Percentiles rank a stretch among this genome's conserved stretches.
These are phyloP conservation scores for Centruroides sculpturatus DNA, from an alignment of 1,140 invertebrate species.

Conservation along the genomic window DNA sequence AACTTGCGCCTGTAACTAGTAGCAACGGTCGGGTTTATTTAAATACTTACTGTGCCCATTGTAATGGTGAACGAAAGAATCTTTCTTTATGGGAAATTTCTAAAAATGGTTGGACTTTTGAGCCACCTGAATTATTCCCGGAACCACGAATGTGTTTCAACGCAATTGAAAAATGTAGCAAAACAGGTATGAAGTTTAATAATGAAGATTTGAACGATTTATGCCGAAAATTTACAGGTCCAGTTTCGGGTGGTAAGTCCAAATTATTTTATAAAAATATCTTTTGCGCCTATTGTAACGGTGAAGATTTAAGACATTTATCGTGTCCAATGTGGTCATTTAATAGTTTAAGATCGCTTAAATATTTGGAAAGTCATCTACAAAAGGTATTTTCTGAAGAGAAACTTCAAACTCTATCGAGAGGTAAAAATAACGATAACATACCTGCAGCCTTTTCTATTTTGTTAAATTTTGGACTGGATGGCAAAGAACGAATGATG, in stretches of 20 bases:
- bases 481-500: slow-evolving; percentile 10
- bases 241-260: background rate
- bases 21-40: background rate
- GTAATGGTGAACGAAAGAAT: background rate
- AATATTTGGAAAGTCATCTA: background rate
- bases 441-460: slow-evolving; percentile 17
- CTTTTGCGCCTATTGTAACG: slow-evolving; percentile 11
- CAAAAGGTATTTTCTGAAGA: background rate
- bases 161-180: too few relatives aligned
- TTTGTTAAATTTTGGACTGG: slow-evolving; percentile 15
- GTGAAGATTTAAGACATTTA: background rate
- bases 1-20: slow-evolving; percentile 1
- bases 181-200: too few relatives aligned
- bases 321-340: background rate
- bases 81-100: too few relatives aligned
- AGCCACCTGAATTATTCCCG: too few relatives aligned
- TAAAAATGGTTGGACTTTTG: too few relatives aligned
- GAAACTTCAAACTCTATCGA: background rate
- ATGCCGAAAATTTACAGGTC: background rate
- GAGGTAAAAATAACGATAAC: background rate
- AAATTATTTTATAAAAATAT: slow-evolving; percentile 11
- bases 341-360: background rate
- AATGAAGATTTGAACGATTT: background rate
- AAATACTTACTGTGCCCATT: slow-evolving; percentile 9
- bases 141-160: too few relatives aligned